These are phyloP conservation scores for Channa striata DNA, from an alignment of 2,797 vertebrate genomes.

Conservation along the genomic window DNA sequence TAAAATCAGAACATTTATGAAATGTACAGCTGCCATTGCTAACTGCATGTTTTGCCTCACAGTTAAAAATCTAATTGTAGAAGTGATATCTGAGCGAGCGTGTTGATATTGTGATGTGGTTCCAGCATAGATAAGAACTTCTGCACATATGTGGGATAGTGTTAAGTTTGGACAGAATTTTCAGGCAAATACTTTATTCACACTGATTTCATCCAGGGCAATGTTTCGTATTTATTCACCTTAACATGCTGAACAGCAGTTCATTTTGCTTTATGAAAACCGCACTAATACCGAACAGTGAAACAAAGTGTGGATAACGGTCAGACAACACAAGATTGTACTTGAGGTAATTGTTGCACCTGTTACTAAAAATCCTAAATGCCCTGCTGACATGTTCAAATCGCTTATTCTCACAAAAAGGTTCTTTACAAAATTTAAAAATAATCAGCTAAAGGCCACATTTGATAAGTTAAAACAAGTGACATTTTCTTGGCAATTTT, in stretches of 20 bases:
- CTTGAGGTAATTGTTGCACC: not conserved
- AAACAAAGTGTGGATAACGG: not conserved
- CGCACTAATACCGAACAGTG: not conserved
- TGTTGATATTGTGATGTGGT: not conserved
- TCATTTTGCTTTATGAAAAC: not conserved
- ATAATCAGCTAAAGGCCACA: not conserved
- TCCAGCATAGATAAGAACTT: not conserved
- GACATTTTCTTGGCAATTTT: not conserved
- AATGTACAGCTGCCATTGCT: conserved; percentile 42
- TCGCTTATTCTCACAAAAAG: not conserved
- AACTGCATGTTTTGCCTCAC: not conserved
- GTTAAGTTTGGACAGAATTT: not conserved
- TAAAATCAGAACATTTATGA: conserved; percentile 20
- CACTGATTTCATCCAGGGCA: not conserved
- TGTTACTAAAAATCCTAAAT: not conserved
- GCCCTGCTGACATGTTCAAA: not conserved
- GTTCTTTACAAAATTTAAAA: not conserved
- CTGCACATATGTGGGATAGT: not conserved
- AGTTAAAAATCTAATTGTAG: not conserved
- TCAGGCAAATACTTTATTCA: not conserved
- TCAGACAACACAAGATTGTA: not conserved
- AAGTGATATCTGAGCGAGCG: not conserved
- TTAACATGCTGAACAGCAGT: not conserved
- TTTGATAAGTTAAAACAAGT: not conserved
- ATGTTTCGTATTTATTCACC: not conserved